Conservation (phyloP, 2,888 invertebrate genomes). For the Clunio marinus region DNA sequence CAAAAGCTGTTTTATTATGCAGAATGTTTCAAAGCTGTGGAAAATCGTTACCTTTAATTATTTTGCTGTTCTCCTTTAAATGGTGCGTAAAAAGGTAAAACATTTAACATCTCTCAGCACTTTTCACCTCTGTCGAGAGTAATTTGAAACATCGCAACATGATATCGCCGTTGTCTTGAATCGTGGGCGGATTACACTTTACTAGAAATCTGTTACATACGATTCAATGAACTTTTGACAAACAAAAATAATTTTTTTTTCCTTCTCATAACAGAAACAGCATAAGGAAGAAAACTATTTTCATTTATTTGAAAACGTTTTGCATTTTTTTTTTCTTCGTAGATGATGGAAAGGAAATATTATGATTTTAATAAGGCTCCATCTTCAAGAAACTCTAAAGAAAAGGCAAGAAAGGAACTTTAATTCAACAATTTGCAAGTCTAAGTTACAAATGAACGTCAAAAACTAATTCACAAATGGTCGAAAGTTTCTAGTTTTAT, state of each 20-base stretch:
- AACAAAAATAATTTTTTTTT: too few relatives aligned
- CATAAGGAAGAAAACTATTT: not conserved
- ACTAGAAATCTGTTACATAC: too few relatives aligned
- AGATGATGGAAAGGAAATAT: constrained; percentile 30
- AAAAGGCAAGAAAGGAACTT: constrained; percentile 26
- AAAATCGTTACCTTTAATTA: too few relatives aligned
- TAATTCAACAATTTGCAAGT: not conserved
- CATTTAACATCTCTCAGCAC: too few relatives aligned
- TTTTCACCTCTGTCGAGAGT: too few relatives aligned
- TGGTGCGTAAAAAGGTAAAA: too few relatives aligned
- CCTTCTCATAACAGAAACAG: not conserved
- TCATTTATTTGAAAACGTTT: not conserved
- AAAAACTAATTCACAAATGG: not conserved
- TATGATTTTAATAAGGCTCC: not conserved
- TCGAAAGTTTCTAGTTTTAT: not conserved
- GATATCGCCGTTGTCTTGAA: too few relatives aligned
- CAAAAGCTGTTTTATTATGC: too few relatives aligned
- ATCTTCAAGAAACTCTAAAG: not conserved
- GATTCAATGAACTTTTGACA: not conserved
- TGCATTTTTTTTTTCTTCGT: not conserved
- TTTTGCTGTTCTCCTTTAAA: too few relatives aligned
- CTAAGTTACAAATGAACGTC: not conserved
- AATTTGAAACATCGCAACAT: too few relatives aligned
- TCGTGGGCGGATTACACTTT: too few relatives aligned
- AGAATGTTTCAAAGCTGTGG: too few relatives aligned